Conservation (phyloP, 1,140 invertebrate species). For the Neodiprion fabricii region DNA sequence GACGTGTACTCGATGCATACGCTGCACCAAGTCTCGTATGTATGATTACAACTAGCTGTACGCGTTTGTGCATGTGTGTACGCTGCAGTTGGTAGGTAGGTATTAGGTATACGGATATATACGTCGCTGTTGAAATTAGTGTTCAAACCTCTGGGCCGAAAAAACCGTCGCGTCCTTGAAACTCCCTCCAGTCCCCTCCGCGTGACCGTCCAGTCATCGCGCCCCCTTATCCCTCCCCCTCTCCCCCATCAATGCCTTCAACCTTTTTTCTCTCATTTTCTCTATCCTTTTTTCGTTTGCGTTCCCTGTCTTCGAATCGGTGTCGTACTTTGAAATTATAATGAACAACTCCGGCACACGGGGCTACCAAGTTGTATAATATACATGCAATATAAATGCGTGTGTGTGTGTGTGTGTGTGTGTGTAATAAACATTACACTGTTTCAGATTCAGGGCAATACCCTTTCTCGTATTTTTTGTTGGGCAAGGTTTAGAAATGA, state of each 20-base stretch:
- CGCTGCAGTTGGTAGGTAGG: too few relatives aligned
- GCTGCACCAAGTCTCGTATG: too few relatives aligned
- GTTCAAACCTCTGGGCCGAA: not conserved
- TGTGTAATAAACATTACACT: not conserved
- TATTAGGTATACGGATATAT: too few relatives aligned
- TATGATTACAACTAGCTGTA: too few relatives aligned
- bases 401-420: not conserved
- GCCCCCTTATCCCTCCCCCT: not conserved
- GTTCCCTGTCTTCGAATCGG: not conserved
- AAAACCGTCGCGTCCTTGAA: constrained; percentile 7
- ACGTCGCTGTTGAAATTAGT: not conserved
- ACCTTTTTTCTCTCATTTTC: not conserved
- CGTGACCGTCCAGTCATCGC: too few relatives aligned
- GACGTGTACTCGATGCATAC: too few relatives aligned
- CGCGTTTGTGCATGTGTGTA: too few relatives aligned
- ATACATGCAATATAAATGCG: not conserved
- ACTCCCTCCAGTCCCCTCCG: not conserved
- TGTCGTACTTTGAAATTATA: not conserved
- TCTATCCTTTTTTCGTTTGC: not conserved
- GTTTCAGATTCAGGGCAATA: too few relatives aligned
- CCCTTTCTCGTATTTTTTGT: too few relatives aligned
- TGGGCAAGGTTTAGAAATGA: too few relatives aligned
- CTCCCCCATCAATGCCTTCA: not conserved
- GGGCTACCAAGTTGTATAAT: not conserved
- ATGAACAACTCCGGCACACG: not conserved